Conservation (phyloP, 2,797 vertebrate genomes). For the Heliangelus exortis region DNA sequence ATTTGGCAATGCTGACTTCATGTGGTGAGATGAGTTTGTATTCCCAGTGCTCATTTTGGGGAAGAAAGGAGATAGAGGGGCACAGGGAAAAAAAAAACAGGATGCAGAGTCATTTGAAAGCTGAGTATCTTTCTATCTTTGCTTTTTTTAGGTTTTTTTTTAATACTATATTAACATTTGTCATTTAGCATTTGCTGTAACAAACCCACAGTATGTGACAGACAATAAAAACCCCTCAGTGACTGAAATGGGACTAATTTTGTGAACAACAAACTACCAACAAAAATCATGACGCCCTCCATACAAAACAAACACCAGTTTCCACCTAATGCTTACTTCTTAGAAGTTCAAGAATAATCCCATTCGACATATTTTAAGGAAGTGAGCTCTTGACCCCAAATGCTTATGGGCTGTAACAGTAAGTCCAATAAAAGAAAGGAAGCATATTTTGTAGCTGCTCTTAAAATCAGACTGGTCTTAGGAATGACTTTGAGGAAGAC, state of each 20-base stretch:
- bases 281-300: not conserved
- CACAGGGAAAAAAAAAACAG: not conserved
- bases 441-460: slow-evolving; percentile 34
- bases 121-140: not conserved
- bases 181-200: not conserved
- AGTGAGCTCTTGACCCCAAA: slow-evolving; percentile 48
- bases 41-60: not conserved
- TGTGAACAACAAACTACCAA: slow-evolving; percentile 14
- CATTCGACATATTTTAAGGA: slow-evolving; percentile 39
- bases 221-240: slow-evolving; percentile 16
- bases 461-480: slow-evolving; percentile 45
- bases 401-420: slow-evolving; percentile 35
- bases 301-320: slow-evolving; percentile 17
- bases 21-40: not conserved
- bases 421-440: slow-evolving; percentile 36
- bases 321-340: slow-evolving; percentile 41
- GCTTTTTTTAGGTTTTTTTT: too few species aligned
- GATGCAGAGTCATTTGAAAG: not conserved
- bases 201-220: not conserved
- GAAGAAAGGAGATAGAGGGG: not conserved
- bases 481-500: not conserved
- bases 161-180: not conserved
- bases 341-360: slow-evolving; percentile 27
- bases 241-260: slow-evolving; percentile 20
- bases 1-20: not conserved